Conservation (phyloP, 1,140 invertebrate species). For the Aporrectodea caliginosa region DNA sequence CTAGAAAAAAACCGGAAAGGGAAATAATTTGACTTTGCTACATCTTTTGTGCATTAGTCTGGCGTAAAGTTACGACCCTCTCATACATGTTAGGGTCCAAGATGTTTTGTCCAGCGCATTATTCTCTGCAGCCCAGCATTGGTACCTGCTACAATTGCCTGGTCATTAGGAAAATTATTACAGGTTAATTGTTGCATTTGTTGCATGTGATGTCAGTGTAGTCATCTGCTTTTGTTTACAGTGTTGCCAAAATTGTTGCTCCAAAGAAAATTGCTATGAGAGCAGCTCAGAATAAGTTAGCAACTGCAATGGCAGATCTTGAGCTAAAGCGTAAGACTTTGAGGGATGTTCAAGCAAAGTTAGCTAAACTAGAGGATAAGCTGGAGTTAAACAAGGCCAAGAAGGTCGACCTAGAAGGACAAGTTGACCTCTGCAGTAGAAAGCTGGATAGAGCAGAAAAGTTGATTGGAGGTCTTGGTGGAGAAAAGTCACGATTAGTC, state of each 20-base stretch:
- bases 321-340: slow-evolving; percentile 82
- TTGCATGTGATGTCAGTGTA: too few species aligned
- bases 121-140: too few species aligned
- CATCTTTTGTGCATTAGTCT: too few species aligned
- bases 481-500: slow-evolving; percentile 58
- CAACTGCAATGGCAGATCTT: slow-evolving; percentile 82
- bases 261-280: slow-evolving; percentile 79
- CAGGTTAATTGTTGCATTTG: too few species aligned
- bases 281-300: slow-evolving; percentile 63
- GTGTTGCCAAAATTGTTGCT: slow-evolving; percentile 69
- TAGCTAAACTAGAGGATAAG: slow-evolving; percentile 51
- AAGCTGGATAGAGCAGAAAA: slow-evolving; percentile 56
- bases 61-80: too few species aligned
- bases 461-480: slow-evolving; percentile 56
- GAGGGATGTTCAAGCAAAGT: slow-evolving; percentile 62
- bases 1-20: too few species aligned
- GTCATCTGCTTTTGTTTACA: slow-evolving; percentile 36
- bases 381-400: slow-evolving; percentile 55
- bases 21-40: too few species aligned
- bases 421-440: slow-evolving; percentile 55
- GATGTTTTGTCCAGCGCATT: too few species aligned
- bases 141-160: too few species aligned
- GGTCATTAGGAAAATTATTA: too few species aligned
- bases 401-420: slow-evolving; percentile 55
- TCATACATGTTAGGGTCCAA: too few species aligned